Base-by-base conservation (phyloP, 2,797 vertebrate species). In the Acanthurus tractus region DNA sequence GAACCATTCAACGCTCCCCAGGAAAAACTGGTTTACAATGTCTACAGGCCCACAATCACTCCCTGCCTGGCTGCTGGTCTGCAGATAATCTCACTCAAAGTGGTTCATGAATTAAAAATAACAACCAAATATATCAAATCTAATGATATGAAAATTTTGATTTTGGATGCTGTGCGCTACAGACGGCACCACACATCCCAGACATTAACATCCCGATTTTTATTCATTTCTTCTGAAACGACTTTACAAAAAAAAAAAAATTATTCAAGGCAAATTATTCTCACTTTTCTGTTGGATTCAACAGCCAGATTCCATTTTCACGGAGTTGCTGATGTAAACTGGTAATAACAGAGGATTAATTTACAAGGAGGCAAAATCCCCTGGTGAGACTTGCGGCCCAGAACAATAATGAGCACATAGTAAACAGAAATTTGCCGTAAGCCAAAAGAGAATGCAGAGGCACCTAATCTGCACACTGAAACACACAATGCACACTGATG, bases 361-460 rank as follows among this genome's bases (percentile, higher is more conserved):
- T 92, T 90, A 92, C 86, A 90, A 91, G 88, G 80, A 85, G 78
- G 86, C 68, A 85, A 79, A 90, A 87, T 90, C 91, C 91, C 90
- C 91, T 34, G 11, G 79, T 83, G 92, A 89, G 89, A 83, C 74
- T 83, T 70, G 82, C 78, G 83, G 89, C 91, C 90, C 92, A 90
- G 83, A 93, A 93, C 94, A 94, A 94, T 94, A 94, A 95, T 91
- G 91, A 94, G 89, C 81, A 85, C 87, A 89, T 68, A 75, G 86
- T 89, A 93, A 95, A 95, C 79, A 90, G 79, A 77, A 89, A 79
- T 90, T 81, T 84, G 82, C 88, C 80, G 52, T 84, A 83, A 92
- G 87, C 91, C 86, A 88, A 89, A 90, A 74, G 71, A 88, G 81
- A 87, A 92, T 76, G 79, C 81, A 67, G 81, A 79, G 64, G 79